Base-by-base conservation (phyloP, 2,797 vertebrate genomes). In the Hyperoplus lanceolatus region DNA sequence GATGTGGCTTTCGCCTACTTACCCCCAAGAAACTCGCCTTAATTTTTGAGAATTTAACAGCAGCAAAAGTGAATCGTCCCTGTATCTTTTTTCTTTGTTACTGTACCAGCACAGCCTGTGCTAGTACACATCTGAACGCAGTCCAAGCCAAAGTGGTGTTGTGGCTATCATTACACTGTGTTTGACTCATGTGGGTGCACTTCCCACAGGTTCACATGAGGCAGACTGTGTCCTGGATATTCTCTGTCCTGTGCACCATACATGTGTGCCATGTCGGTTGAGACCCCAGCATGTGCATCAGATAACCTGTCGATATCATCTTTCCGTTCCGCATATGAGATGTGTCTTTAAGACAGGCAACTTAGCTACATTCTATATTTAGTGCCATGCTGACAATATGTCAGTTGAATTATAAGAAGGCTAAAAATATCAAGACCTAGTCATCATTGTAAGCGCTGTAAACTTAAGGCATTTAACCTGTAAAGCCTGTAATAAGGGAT, bases 311-410 rank as follows among this genome's bases (percentile, higher is more conserved):
- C 54, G 3, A 55, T 71, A 74, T 85, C 70, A 61, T 43, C 64
- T 79, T 70, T 75, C 66, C 13, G 11, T 59, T 68, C 74, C 15
- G 12, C 69, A 85, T 73, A 72, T 63, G 49, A 83, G 49, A 81
- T 78, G 88, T 72, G 59, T 82, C 87, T 87, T 86, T 84, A 86
- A 90, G 83, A 89, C n/a, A 5, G 21, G 76, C 67, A 14, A 70
- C 84, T 81, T 63, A 51, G 73, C 79, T 77, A 61, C 62, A 74
- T 71, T 90, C 89, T 93, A 90, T 87, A 83, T 92, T 89, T 90
- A 91, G 81, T 91, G 78, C 66, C 71, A 79, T 18, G 4, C 80
- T 78, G 84, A 90, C 69, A 90, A 92, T 83, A 81, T 89, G 78
- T 77, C 77, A 57, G 77, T 87, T 82, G 81, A 88, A 84, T 84